phyloP scores from a whole-genome alignment of 2,113 vertebrate genomes.

The Paralichthys olivaceus region DNA sequence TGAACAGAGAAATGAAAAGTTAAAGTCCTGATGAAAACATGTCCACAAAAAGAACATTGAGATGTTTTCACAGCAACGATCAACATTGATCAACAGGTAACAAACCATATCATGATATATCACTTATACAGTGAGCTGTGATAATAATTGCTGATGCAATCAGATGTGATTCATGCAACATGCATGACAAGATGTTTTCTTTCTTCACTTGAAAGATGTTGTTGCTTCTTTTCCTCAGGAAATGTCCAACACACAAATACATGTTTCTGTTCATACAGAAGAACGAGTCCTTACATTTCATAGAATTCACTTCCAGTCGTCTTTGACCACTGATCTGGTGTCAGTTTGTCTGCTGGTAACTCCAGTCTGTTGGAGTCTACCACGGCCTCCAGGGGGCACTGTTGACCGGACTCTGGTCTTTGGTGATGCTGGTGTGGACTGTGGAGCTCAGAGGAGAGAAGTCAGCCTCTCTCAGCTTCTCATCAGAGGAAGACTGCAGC shows the following conservation, averaged over 20 bases:
- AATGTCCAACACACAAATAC: conserved; percentile 11
- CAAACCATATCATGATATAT: not conserved
- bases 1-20: not conserved
- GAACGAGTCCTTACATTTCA: conserved; percentile 18
- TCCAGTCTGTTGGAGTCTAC: conserved; percentile 56
- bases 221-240: conserved; percentile 39
- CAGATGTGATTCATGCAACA: conserved; percentile 17
- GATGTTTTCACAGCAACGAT: not conserved
- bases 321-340: conserved; percentile 13
- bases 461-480: not conserved
- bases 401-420: conserved; percentile 58
- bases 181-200: conserved; percentile 2
- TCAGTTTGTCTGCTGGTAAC: not conserved
- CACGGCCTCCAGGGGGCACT: conserved; percentile 78
- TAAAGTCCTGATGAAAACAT: not conserved
- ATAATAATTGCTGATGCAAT: conserved; percentile 28
- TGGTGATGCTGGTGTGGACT: conserved; percentile 12
- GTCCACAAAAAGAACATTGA: not conserved
- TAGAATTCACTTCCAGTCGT: conserved; percentile 8
- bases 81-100: conserved; percentile 2
- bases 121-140: not conserved
- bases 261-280: conserved; percentile 43
- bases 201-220: conserved; percentile 24
- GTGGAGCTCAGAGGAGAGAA: conserved; percentile 2
- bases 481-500: not conserved